Percentiles rank a stretch among this genome's conserved stretches.
Conservation (phyloP, 1,140 invertebrate species). For the Helicoverpa zea region DNA sequence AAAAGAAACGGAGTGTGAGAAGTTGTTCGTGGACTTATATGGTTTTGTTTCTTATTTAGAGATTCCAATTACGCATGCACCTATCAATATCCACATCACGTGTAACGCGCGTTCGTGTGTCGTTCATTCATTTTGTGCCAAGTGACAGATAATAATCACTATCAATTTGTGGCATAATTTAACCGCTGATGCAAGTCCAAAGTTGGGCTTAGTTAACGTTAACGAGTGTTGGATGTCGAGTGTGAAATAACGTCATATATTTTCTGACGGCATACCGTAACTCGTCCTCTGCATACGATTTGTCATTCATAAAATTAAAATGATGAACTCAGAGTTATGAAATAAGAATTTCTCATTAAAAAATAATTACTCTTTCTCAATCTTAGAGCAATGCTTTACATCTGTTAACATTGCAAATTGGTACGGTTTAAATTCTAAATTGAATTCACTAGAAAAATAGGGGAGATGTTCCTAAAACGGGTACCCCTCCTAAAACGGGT, state of each 20-base stretch:
- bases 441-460: too few relatives aligned
- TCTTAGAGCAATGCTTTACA: background rate
- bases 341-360: conserved; percentile 16
- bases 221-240: conserved; percentile 34
- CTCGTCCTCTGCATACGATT: conserved; percentile 75
- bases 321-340: conserved; percentile 44
- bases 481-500: too few relatives aligned
- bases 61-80: conserved; percentile 35
- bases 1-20: background rate
- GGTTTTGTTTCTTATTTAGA: conserved; percentile 24
- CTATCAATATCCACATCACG: conserved; percentile 32
- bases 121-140: conserved; percentile 38
- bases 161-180: conserved; percentile 14
- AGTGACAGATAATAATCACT: conserved; percentile 25
- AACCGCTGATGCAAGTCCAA: background rate
- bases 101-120: conserved; percentile 11
- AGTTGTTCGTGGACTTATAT: conserved; percentile 26
- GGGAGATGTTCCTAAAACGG: too few relatives aligned
- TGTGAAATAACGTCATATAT: conserved; percentile 71
- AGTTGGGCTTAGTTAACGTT: background rate
- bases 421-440: too few relatives aligned
- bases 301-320: conserved; percentile 78
- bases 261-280: conserved; percentile 72
- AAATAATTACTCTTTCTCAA: conserved; percentile 7
- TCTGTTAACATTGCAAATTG: too few relatives aligned